A percentile compares a stretch with the other conserved stretches of the same genome.
phyloP scores from a whole-genome alignment of 2,113 vertebrate genomes.

The Myiozetetes cayanensis region DNA sequence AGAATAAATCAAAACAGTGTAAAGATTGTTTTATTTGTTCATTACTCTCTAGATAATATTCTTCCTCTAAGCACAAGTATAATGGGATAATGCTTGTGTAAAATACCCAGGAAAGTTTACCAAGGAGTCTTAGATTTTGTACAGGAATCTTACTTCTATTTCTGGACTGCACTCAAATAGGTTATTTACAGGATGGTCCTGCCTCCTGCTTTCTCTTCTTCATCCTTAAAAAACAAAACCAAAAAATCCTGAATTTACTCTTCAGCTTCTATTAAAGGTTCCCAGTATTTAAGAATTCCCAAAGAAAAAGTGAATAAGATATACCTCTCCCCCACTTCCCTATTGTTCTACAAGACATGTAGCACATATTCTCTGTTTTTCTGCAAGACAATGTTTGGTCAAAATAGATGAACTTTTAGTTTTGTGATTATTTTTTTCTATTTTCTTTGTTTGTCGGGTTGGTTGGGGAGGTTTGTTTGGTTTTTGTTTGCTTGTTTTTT shows the following conservation, averaged over 20 bases:
- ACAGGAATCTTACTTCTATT: not conserved
- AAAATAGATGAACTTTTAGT: not conserved
- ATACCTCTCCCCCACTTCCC: accelerated
- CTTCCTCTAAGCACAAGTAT: not conserved
- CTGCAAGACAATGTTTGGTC: not conserved
- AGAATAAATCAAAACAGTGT: not conserved
- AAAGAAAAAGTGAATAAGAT: not conserved
- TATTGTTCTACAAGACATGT: not conserved
- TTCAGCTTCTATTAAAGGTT: not conserved
- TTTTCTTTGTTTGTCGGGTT: too few species aligned
- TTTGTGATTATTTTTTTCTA: not conserved
- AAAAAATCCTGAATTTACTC: not conserved
- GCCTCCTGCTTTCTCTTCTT: not conserved
- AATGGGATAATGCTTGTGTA: not conserved
- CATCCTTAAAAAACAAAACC: not conserved
- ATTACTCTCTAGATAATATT: not conserved
- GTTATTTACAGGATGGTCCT: not conserved
- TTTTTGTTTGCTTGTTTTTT: too few species aligned
- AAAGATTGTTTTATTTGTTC: not conserved
- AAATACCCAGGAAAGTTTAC: not conserved
- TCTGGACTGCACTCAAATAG: not conserved
- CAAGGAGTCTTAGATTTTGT: not conserved
- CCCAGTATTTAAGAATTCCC: not conserved
- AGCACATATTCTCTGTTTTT: accelerated
- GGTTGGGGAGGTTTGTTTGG: too few species aligned